Conservation (phyloP, 1,140 invertebrate genomes). For the Zaprionus taronus region DNA sequence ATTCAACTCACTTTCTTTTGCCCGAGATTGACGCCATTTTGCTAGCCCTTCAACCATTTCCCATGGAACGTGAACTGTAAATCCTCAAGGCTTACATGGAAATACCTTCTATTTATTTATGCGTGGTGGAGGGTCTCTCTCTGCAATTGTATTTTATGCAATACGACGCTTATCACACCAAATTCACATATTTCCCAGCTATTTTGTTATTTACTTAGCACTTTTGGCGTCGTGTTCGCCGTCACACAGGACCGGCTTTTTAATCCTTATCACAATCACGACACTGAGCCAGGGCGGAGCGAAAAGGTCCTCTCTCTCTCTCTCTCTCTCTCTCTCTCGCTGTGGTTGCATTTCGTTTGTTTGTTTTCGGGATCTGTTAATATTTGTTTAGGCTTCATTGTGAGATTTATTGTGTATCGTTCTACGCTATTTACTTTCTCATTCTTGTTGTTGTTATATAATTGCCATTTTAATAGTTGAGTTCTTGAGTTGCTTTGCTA, state of each 20-base stretch:
- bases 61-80: not conserved
- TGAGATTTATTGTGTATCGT: conserved; percentile 45
- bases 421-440: conserved; percentile 21
- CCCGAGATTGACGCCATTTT: conserved; percentile 21
- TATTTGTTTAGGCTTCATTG: conserved; percentile 77
- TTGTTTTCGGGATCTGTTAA: conserved; percentile 63
- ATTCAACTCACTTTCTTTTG: not conserved
- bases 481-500: conserved; percentile 41
- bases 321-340: not conserved
- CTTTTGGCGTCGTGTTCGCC: conserved; percentile 60
- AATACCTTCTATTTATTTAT: conserved; percentile 22
- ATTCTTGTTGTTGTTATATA: conserved; percentile 50
- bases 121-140: conserved; percentile 12
- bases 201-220: conserved; percentile 75
- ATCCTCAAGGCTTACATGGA: conserved; percentile 19
- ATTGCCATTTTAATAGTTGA: conserved; percentile 73
- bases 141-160: conserved; percentile 13
- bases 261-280: conserved; percentile 70
- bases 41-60: not conserved
- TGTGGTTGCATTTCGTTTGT: conserved; percentile 39
- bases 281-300: conserved; percentile 7
- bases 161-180: conserved; percentile 49
- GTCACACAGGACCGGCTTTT: conserved; percentile 55
- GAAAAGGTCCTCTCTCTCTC: not conserved
- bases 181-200: conserved; percentile 54